Conservation (phyloP, 2,797 vertebrate species). For the Hoplostethus atlanticus region DNA sequence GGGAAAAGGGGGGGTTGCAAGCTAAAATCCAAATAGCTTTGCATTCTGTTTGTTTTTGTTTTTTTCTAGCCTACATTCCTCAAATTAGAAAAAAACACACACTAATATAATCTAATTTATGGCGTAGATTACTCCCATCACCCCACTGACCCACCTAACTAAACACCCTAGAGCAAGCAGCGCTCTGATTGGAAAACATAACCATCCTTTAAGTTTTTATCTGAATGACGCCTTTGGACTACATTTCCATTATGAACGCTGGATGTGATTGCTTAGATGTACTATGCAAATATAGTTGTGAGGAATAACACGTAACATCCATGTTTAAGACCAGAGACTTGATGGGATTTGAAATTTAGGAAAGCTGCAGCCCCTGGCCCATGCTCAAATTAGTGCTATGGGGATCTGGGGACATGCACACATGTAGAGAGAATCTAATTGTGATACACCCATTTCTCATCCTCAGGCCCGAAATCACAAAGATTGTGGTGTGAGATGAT, state of each 20-base stretch:
- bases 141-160: slow-evolving; percentile 12
- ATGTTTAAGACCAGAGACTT: slow-evolving; percentile 20
- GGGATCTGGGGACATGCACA: neutral
- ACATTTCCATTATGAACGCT: slow-evolving; percentile 39
- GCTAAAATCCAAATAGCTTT: slow-evolving; percentile 77
- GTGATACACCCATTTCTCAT: slow-evolving; percentile 13
- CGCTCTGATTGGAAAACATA: slow-evolving; percentile 60
- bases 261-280: slow-evolving; percentile 26
- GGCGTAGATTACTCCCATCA: slow-evolving; percentile 44
- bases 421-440: slow-evolving; percentile 3
- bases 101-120: slow-evolving; percentile 50
- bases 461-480: slow-evolving; percentile 13
- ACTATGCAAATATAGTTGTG: slow-evolving; percentile 40
- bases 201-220: slow-evolving; percentile 40
- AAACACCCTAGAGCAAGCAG: slow-evolving; percentile 52
- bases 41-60: slow-evolving; percentile 74
- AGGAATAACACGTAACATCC: slow-evolving; percentile 31
- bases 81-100: slow-evolving; percentile 51
- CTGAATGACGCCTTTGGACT: slow-evolving; percentile 34
- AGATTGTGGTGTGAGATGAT: slow-evolving; percentile 4
- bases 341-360: slow-evolving; percentile 24
- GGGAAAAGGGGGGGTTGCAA: slow-evolving; percentile 41
- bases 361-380: slow-evolving; percentile 19
- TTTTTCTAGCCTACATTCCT: slow-evolving; percentile 53
- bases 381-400: slow-evolving; percentile 20